A percentile compares a stretch with the other conserved stretches of the same genome.
Conservation (phyloP, 2,888 invertebrate species). For the Lasioglossum lativentre region DNA sequence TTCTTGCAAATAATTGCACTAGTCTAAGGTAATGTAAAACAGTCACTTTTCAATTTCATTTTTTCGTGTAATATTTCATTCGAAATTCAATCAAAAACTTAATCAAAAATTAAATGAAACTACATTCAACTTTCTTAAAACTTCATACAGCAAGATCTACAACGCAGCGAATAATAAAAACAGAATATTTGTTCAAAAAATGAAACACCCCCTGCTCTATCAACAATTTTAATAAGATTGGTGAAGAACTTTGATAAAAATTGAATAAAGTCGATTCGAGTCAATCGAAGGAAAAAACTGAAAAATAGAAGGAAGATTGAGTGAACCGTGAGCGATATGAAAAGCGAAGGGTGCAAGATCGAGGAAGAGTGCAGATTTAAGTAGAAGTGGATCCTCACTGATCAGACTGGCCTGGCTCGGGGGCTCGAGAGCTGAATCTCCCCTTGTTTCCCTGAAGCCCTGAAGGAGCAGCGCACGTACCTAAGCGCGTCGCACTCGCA, state of each 20-base stretch:
- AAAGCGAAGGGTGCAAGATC: background rate
- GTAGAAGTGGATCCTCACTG: constrained; percentile 38
- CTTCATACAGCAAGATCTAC: too few relatives aligned
- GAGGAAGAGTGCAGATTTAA: background rate
- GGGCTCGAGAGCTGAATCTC: constrained; percentile 15
- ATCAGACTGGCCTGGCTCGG: background rate
- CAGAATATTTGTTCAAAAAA: too few relatives aligned
- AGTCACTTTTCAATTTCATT: too few relatives aligned
- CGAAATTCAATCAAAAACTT: too few relatives aligned
- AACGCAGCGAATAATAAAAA: too few relatives aligned
- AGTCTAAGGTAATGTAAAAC: too few relatives aligned
- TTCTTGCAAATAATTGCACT: too few relatives aligned
- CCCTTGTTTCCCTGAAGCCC: constrained; percentile 41
- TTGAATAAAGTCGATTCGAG: background rate
- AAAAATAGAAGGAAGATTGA: background rate
- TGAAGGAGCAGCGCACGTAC: constrained; percentile 59
- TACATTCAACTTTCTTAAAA: too few relatives aligned
- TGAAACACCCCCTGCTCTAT: background rate
- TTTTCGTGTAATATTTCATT: too few relatives aligned
- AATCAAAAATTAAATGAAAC: too few relatives aligned
- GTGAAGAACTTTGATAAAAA: background rate
- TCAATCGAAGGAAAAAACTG: background rate
- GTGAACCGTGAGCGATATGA: background rate
- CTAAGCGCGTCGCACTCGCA: constrained; percentile 70
- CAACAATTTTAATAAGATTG: background rate